Evolutionary conservation across 2,888 invertebrate species (phyloP).

Genomic region (Habrosyne pyritoides): DNA sequence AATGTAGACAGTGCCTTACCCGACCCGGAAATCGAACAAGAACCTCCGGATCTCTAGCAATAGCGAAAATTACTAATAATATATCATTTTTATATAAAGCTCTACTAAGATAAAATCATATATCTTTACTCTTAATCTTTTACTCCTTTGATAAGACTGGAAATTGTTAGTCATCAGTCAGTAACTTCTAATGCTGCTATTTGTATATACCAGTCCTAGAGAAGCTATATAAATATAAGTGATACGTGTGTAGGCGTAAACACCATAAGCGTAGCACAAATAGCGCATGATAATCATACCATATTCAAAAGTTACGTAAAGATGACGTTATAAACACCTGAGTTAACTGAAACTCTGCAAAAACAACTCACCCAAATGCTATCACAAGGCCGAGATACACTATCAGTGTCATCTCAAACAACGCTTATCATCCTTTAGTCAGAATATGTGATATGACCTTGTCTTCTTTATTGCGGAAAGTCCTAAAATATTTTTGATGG

Average conservation of each 20-base stretch:
- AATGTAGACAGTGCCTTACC: no score
- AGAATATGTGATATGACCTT: constrained; percentile 34
- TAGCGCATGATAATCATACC: neutral
- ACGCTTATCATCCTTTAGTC: constrained; percentile 48
- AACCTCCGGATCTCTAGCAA: no score
- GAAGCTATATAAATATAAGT: neutral
- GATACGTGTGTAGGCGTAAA: neutral
- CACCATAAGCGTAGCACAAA: constrained; percentile 1
- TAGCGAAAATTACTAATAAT: no score
- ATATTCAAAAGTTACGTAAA: neutral
- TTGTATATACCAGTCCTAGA: neutral
- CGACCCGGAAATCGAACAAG: no score
- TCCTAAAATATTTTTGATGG: constrained; percentile 26
- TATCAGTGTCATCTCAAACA: constrained; percentile 61
- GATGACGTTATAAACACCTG: neutral
- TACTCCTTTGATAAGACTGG: neutral
- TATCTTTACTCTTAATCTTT: neutral
- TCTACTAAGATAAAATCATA: no score
- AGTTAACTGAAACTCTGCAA: constrained; percentile 6
- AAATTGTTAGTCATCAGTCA: neutral
- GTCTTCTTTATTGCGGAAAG: constrained; percentile 33
- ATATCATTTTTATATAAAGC: no score
- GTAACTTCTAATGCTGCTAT: neutral
- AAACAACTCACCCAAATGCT: constrained; percentile 20
- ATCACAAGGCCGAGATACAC: constrained; percentile 52